Base-by-base conservation (phyloP, 2,113 vertebrate genomes). In the Pygoscelis adeliae region DNA sequence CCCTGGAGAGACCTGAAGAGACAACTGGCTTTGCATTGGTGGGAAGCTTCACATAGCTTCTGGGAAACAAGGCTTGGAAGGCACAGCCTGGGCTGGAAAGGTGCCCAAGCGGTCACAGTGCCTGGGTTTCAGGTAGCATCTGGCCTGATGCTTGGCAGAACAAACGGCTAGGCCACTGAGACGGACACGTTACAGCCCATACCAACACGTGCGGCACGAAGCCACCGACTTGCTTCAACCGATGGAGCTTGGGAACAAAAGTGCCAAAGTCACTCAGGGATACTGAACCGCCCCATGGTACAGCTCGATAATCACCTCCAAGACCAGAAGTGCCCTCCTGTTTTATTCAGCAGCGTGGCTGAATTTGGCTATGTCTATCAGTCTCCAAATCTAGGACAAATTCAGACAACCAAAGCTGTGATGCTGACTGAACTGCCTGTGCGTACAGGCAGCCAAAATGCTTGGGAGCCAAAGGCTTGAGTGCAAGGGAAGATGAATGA, bases 261-360 rank as follows among this genome's bases (percentile, higher is more conserved):
- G 26, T 38, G 62, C 34, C 19, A 22, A 14, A 47, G 0, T 0
- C 7, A 17, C 36, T 50, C 1, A 2, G 46, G 15, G 19, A 44
- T 66, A 15, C 58, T 42, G 52, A 59, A 65, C 46, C 50, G 38
- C 38, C 7, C 34, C 0, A 4, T 27, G 22, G 40, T n/a, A 8
- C 4, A 62, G 38, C 38, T 32, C 7, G 0, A 29, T 36, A 71
- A 49, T 55, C 19, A 4, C 58, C 38, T 58, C 46, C 11, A 32
- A 36, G 46, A 36, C 10, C 58, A 56, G 55, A 65, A 59, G 5
- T 16, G 11, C 38, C 7, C 26, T 69, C 26, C 21, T 42, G 29
- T 18, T 63, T 74, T 30, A 21, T 53, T 70, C 8, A 65, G 32
- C 47, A 73, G 29, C 2, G 0, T 53, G 30, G 13, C 3, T 84